Evolutionary conservation across 2,888 invertebrate genomes (phyloP), one percentile per base, ranked within the genome.

Genomic region (Nomada fabriciana): DNA sequence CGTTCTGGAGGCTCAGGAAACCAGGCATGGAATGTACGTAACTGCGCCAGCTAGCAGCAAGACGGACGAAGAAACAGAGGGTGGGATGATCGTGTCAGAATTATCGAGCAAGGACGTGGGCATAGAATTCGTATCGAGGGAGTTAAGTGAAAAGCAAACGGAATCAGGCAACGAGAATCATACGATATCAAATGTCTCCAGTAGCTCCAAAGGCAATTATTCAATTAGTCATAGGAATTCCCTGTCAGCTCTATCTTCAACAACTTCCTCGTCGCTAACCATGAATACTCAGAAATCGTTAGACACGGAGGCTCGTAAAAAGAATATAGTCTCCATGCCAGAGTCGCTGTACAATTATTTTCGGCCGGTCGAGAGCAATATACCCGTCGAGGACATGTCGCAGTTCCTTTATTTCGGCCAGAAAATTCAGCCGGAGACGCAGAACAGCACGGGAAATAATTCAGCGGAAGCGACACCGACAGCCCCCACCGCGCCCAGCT

Each of bases 371-470:
- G 96, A 96, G 90, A 94, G 95, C 42, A 96, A 96, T 87, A 93
- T 96, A 73, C 95, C 96, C 0, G 95, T 95, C 60, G 96, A 96
- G 91, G 96, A 96, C 89, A 95, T 96, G 94, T 95, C 96, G 67
- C 96, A 96, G 15, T 97, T 97, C 92, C 94, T 96, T 76, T 96
- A 95, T 90, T 97, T 97, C 90, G 97, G 97, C 0, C 96, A 96
- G 90, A 97, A 97, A 91, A 90, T 95, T 57, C 94, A 94, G 1
- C 94, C 94, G 0, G 91, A 94, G 1, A 10, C 15, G 2, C 76
- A 64, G 10, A 85, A 75, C 68, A 36, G n/a, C 10, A 86, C 76
- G 18, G 89, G 90, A 7, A 90, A 91, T 20, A 92, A 92, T 83
- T 91, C 92, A 0, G 87, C 91, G 7, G 93, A 92, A 15, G 74